Base-by-base conservation (phyloP, 2,888 invertebrate species). In the Trissolcus japonicus region DNA sequence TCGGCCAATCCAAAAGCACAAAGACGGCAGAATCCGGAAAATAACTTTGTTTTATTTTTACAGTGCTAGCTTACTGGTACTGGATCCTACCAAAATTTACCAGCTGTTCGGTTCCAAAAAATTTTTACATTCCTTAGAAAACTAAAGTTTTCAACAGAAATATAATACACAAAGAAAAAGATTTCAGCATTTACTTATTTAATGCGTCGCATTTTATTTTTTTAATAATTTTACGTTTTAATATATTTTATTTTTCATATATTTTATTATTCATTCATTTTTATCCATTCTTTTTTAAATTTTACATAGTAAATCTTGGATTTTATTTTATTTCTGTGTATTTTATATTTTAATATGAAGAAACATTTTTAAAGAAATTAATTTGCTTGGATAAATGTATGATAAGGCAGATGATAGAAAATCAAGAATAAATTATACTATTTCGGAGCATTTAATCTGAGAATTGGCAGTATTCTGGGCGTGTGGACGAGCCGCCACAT, bases 381-480 rank as follows among this genome's bases (percentile, higher is more conserved):
- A 43, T 43, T 3, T 43, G 43, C n/a, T 0, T 4, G 4, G 53
- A 59, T 51, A 67, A 74, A 53, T 74, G 62, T 29, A 48, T 51
- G 53, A 40, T 56, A 59, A 63, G 50, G 35, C 21, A 43, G 25
- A 68, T 59, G 57, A 71, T 60, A 41, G 50, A 19, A 21, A 53
- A 25, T 55, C 14, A 41, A 60, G 46, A 46, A 54, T 53, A 69
- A 69, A 69, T 69, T 21, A 57, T 40, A 63, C 55, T 35, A 65
- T 76, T 76, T 55, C 51, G 43, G 62, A 67, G 51, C 16, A 59
- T 72, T 62, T 50, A 54, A 60, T 63, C 72, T 77, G 69, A 65
- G 78, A 74, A 78, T 78, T 78, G 69, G 73, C 60, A 59, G 56
- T 69, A 69, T 69, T 69, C 69, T 61, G 56, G 61, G 43, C 41